A percentile compares a stretch with the other conserved stretches of the same genome.
Evolutionary conservation across 2,797 vertebrate species (phyloP).

Genomic region (Taenioides sp.): DNA sequence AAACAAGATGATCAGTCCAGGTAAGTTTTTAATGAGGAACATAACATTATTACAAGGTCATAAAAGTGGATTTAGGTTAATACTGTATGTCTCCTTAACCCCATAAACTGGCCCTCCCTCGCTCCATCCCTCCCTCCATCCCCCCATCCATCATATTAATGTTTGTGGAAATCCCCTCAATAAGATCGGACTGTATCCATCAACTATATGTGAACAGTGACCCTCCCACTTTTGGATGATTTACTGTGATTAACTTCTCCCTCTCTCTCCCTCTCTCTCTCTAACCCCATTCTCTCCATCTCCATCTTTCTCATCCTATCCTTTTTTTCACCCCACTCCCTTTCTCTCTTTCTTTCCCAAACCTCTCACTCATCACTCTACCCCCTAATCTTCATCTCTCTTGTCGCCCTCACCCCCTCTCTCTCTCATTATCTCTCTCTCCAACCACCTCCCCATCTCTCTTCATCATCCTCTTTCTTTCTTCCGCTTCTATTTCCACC

Average conservation of each 20-base stretch:
- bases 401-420: too few relatives aligned
- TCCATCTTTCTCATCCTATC: background rate
- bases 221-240: constrained; percentile 18
- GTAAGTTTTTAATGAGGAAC: constrained; percentile 9
- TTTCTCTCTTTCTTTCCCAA: too few relatives aligned
- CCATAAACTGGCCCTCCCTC: constrained; percentile 48
- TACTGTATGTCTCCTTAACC: constrained; percentile 24
- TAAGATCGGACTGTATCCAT: constrained; percentile 16
- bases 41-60: background rate
- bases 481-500: too few relatives aligned
- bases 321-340: background rate
- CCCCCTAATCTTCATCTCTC: too few relatives aligned
- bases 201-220: constrained; percentile 5
- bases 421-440: too few relatives aligned
- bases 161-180: constrained; percentile 34
- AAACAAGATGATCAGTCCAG: too few relatives aligned
- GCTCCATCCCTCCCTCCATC: constrained; percentile 7
- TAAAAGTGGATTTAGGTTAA: constrained; percentile 1
- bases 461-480: too few relatives aligned
- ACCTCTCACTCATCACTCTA: too few relatives aligned
- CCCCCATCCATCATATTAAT: constrained; percentile 37
- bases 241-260: constrained; percentile 14
- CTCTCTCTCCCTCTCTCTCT: background rate
- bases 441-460: too few relatives aligned
- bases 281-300: background rate